Percentiles rank a stretch among this genome's conserved stretches.
Conservation (phyloP, 2,888 invertebrate species). For the Blastobasis adustella region DNA sequence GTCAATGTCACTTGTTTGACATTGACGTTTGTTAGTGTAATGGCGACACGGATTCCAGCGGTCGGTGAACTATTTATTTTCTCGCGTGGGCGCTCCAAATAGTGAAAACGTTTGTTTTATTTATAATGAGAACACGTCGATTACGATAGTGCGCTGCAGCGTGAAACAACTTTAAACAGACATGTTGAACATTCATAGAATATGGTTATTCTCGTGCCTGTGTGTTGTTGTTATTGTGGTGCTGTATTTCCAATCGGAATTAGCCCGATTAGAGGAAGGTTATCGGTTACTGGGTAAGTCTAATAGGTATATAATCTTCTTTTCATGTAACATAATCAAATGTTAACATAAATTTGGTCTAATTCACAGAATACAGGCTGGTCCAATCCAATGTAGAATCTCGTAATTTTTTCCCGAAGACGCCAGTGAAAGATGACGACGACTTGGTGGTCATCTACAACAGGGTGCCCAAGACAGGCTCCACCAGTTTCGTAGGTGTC, state of each 20-base stretch:
- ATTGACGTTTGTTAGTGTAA: slow-evolving; percentile 10
- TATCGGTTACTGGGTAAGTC: slow-evolving; percentile 55
- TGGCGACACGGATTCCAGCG: slow-evolving; percentile 20
- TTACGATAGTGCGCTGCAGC: slow-evolving; percentile 40
- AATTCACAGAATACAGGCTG: slow-evolving; percentile 53
- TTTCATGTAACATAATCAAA: neutral
- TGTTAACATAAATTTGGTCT: neutral
- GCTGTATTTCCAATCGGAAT: slow-evolving; percentile 66
- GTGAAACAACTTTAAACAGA: slow-evolving; percentile 37
- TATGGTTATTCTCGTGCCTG: slow-evolving; percentile 61
- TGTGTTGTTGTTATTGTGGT: slow-evolving; percentile 60
- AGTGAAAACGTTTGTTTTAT: slow-evolving; percentile 42
- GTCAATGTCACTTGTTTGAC: neutral
- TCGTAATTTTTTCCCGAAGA: slow-evolving; percentile 53
- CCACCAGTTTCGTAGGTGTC: slow-evolving; percentile 95
- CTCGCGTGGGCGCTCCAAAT: slow-evolving; percentile 44
- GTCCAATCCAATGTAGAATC: slow-evolving; percentile 47
- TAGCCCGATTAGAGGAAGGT: slow-evolving; percentile 54
- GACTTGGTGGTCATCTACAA: slow-evolving; percentile 93
- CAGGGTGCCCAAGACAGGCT: slow-evolving; percentile 97
- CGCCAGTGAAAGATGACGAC: slow-evolving; percentile 65
- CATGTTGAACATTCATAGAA: slow-evolving; percentile 66
- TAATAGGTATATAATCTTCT: neutral
- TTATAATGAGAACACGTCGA: slow-evolving; percentile 48
- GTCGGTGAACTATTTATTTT: slow-evolving; percentile 31